Evolutionary conservation across 1,140 invertebrate genomes (phyloP).

Genomic region (Halesus radiatus): DNA sequence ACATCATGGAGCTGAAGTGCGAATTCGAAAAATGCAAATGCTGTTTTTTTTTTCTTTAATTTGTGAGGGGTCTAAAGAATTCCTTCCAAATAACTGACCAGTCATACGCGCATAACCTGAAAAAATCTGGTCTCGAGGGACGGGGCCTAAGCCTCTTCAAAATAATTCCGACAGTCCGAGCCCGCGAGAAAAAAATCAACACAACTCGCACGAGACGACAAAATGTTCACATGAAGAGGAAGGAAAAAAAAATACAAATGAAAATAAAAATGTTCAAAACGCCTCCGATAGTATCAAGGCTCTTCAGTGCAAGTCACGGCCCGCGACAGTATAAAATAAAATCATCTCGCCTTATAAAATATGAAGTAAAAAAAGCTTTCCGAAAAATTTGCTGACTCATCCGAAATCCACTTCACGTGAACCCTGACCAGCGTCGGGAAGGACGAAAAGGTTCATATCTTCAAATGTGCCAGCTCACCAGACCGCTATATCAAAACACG

Average conservation of each 20-base stretch:
- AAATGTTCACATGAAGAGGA: constrained; percentile 6
- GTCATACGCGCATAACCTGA: not conserved
- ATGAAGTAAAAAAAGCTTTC: constrained; percentile 18
- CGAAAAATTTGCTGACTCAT: constrained; percentile 24
- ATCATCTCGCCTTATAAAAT: constrained; percentile 32
- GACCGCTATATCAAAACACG: not conserved
- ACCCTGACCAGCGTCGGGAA: not conserved
- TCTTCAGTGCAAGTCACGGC: constrained; percentile 25
- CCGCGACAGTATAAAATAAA: constrained; percentile 19
- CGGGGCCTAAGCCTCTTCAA: not conserved
- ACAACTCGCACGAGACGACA: constrained; percentile 28
- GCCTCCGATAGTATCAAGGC: constrained; percentile 21
- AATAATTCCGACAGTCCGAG: not conserved
- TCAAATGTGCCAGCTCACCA: not conserved
- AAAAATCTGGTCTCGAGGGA: constrained; percentile 5
- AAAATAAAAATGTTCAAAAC: not conserved
- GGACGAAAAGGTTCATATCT: not conserved
- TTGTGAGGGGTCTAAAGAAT: not conserved
- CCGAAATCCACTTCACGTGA: constrained; percentile 19
- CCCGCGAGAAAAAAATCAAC: constrained; percentile 4
- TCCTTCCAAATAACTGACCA: constrained; percentile 7
- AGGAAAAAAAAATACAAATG: not conserved
- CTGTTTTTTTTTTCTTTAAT: not conserved
- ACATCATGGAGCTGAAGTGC: too few relatives aligned
- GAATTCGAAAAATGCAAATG: not conserved